phyloP scores from a whole-genome alignment of 2,888 invertebrate genomes.

The Vandiemenella viatica region DNA sequence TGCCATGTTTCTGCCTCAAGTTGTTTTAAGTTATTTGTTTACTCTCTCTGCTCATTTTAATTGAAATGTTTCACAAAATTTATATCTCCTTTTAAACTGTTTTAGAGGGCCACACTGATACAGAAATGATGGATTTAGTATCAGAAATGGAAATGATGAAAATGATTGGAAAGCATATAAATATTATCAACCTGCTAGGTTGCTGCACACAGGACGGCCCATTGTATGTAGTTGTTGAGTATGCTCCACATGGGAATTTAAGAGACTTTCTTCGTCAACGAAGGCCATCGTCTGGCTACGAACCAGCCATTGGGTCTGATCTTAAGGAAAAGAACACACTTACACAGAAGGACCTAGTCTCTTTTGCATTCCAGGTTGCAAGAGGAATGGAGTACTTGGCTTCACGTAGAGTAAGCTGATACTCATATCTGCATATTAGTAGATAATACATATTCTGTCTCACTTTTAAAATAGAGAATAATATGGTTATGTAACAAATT shows the following conservation, averaged over 20 bases:
- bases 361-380: constrained; percentile 93
- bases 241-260: constrained; percentile 82
- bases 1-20: no score
- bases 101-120: constrained; percentile 87
- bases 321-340: constrained; percentile 55
- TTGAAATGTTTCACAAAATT: background rate
- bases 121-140: constrained; percentile 91
- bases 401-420: constrained; percentile 59
- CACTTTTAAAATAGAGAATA: no score
- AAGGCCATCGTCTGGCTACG: constrained; percentile 56
- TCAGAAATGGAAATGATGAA: constrained; percentile 99
- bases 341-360: constrained; percentile 85
- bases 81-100: constrained; percentile 16
- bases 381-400: constrained; percentile 96
- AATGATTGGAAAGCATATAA: constrained; percentile 91
- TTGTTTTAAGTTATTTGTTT: no score
- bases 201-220: constrained; percentile 92
- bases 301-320: constrained; percentile 48
- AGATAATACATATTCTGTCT: no score
- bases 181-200: constrained; percentile 93
- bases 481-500: no score
- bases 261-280: constrained; percentile 85
- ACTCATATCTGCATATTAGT: no score
- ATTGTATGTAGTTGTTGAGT: constrained; percentile 75
- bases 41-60: no score